Evolutionary conservation across 2,113 vertebrate genomes (phyloP), one percentile per base, ranked within the genome.

Genomic region (Acrocephalus arundinaceus): DNA sequence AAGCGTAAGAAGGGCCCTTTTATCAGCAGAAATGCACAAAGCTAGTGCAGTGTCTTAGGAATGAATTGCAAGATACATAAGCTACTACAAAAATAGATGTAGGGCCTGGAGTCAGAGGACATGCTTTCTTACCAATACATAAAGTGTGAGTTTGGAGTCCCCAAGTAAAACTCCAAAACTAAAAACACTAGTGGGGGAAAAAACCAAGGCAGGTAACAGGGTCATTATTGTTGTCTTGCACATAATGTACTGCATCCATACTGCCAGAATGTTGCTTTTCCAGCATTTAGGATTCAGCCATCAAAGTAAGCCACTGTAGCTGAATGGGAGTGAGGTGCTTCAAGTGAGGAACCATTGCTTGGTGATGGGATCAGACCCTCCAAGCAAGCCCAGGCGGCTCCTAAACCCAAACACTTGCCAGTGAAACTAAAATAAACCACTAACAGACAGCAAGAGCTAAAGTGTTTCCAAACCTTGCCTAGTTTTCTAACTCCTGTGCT

Each of bases 311-410:
- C 52, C 89, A 23, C 84, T 88, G 94, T 90, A 85, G 95, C 6
- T 89, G 62, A 52, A 57, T 1, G 39, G 83, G 83, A 96, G 89
- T 73, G 97, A 97, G 86, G 83, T 91, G 33, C 85, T 94, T 67
- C 62, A 85, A 95, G 90, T 37, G 43, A 91, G 61, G 73, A 97
- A 68, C 58, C 76, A 87, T 85, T 95, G 96, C 88, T 86, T 52
- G 62, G 24, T 67, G 86, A 96, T 90, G 86, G 55, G 48, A 91
- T 82, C 76, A 65, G 87, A 87, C 80, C 61, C 95, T 25, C 61
- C 24, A 66, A 90, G 91, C 97, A 98, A 96, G 97, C 83, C 76
- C 54, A 67, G 92, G 75, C 93, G 0, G 25, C 30, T 76, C 71
- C 72, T 6, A 81, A 91, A 83, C 83, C 5, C 11, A 75, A 74